Evolutionary conservation across 2,888 invertebrate species (phyloP), one percentile per base, ranked within the genome.

Genomic region (Eupithecia vulgata): DNA sequence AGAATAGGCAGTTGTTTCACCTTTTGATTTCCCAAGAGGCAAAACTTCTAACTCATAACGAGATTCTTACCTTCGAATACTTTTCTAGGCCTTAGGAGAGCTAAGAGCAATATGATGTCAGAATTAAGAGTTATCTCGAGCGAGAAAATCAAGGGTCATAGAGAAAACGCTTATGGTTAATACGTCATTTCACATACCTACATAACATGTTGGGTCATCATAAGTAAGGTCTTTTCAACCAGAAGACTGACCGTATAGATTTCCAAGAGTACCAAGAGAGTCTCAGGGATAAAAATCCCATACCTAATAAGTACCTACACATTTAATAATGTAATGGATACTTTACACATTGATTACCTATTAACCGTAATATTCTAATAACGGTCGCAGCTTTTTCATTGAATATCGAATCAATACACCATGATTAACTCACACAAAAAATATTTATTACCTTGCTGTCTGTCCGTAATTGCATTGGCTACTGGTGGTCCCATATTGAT

Each of bases 401-500:
- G 74, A 79, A 78, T 74, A 74, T 70, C 74, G 71, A 75, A 76
- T 79, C 78, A 77, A 77, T 79, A 76, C 71, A 70, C 72, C 76
- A 73, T 77, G 74, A 80, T 78, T 78, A 78, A 61, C 17, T 62
- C 13, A 34, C 62, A 78, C 76, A 80, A 80, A 78, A 79, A 77
- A 77, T 76, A 76, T 79, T 79, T 77, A 79, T 79, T 80, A 74
- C 76, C 72, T 42, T 48, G 62, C 74, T 71, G 74, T 74, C 68
- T 72, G 78, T 77, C 73, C 68, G 78, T 80, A 80, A 78, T 79
- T 79, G 76, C 75, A 74, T 59, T 74, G 62, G 77, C 73, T 79
- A 75, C 76, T 71, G 73, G 68, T 34, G 71, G 68, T 71, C 68
- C 25, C 65, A 40, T 65, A 25, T 65, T 40, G 65, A 65, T 65